phyloP scores from a whole-genome alignment of 1,140 invertebrate genomes.

The Ptiloglossa arizonensis region DNA sequence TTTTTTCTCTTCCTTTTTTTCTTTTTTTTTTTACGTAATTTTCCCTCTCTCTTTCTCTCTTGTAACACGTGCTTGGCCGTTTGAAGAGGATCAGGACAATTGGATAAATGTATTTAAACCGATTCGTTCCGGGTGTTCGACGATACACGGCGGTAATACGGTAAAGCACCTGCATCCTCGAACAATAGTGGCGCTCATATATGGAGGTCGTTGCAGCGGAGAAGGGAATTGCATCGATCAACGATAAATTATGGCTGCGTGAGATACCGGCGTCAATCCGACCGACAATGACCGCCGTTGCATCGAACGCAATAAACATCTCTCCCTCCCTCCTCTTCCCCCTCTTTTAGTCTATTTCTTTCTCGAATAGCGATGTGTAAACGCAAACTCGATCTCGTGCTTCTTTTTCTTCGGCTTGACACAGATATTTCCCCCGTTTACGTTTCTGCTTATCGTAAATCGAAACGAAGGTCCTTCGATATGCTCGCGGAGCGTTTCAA shows the following conservation, averaged over 20 bases:
- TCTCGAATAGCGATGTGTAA: neutral
- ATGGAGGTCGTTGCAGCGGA: conserved; percentile 31
- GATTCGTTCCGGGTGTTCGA: no score
- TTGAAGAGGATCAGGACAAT: neutral
- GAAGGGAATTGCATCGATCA: conserved; percentile 39
- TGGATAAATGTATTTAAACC: no score
- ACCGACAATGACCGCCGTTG: conserved; percentile 44
- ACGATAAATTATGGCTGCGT: conserved; percentile 26
- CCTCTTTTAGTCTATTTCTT: no score
- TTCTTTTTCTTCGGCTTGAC: conserved; percentile 45
- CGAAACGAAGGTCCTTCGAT: conserved; percentile 27
- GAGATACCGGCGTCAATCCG: conserved; percentile 15
- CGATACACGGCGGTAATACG: no score
- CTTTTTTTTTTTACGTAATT: neutral
- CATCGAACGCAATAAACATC: conserved; percentile 33
- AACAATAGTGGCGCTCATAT: conserved; percentile 17
- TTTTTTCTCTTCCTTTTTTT: no score
- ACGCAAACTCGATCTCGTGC: conserved; percentile 13
- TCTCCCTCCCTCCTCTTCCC: neutral
- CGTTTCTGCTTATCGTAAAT: conserved; percentile 4
- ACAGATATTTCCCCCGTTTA: conserved; percentile 38
- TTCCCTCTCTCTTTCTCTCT: no score
- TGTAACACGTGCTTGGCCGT: neutral
- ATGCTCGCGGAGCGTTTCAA: neutral
- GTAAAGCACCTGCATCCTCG: conserved; percentile 36